Conservation (phyloP, 2,888 invertebrate genomes). For the Sinopyrophorus schimmeli region DNA sequence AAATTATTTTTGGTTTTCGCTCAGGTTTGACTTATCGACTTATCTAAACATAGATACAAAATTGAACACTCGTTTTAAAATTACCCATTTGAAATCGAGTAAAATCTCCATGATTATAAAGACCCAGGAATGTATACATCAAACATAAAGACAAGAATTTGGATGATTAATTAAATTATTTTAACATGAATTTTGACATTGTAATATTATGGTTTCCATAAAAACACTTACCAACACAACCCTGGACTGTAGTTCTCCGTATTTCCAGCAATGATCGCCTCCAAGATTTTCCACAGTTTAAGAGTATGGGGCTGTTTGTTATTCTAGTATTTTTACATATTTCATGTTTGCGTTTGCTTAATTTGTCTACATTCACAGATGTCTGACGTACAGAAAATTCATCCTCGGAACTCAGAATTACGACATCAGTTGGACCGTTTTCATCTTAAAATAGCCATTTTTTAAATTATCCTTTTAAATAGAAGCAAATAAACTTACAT, state of each 20-base stretch:
- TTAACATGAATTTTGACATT: slow-evolving; percentile 21
- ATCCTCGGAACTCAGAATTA: too few relatives aligned
- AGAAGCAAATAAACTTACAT: too few relatives aligned
- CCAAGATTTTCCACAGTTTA: slow-evolving; percentile 71
- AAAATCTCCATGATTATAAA: slow-evolving; percentile 10
- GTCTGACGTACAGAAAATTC: too few relatives aligned
- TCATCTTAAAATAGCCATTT: too few relatives aligned
- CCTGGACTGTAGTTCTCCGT: slow-evolving; percentile 42
- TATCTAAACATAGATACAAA: not conserved
- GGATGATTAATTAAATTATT: slow-evolving; percentile 4
- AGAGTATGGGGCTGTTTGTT: too few relatives aligned
- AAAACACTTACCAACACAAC: slow-evolving; percentile 15
- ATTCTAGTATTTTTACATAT: too few relatives aligned
- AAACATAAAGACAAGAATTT: slow-evolving; percentile 21
- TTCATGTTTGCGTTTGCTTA: too few relatives aligned
- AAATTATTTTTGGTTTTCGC: too few relatives aligned
- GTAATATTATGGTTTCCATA: slow-evolving; percentile 6
- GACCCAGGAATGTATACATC: slow-evolving; percentile 6
- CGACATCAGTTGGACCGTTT: too few relatives aligned
- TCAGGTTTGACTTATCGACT: too few relatives aligned
- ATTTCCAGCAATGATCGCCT: slow-evolving; percentile 66
- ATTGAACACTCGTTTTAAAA: not conserved
- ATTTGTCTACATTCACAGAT: too few relatives aligned
- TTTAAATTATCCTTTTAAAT: too few relatives aligned
- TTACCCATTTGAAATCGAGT: slow-evolving; percentile 16